Evolutionary conservation across 2,888 invertebrate genomes (phyloP).

Genomic region (Xanthorhoe spadicearia): DNA sequence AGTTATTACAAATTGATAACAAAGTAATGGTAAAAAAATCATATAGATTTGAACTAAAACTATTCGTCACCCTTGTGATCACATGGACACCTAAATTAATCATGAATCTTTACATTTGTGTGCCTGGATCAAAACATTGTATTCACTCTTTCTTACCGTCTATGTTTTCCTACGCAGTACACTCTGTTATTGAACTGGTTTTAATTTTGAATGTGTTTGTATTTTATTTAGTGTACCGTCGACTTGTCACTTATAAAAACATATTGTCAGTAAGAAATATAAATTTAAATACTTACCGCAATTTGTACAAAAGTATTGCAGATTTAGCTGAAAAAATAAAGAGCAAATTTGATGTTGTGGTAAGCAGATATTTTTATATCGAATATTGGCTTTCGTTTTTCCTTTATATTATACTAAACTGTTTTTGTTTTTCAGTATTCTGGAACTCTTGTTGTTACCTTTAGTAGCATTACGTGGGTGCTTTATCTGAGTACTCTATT

Average conservation of each 20-base stretch:
- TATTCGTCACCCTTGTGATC: not conserved
- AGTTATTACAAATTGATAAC: not conserved
- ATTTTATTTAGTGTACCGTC: conserved; percentile 11
- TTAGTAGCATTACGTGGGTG: no score
- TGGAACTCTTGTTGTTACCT: no score
- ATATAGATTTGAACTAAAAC: conserved; percentile 2
- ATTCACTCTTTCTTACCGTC: not conserved
- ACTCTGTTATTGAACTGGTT: not conserved
- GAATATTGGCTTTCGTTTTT: no score
- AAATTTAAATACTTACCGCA: conserved; percentile 3
- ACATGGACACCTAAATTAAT: not conserved
- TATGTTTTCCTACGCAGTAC: not conserved
- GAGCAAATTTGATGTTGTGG: conserved; percentile 3
- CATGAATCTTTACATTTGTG: not conserved
- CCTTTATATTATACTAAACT: no score
- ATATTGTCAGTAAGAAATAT: not conserved
- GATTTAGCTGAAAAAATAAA: conserved; percentile 14
- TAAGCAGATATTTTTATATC: not conserved
- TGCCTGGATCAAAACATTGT: not conserved
- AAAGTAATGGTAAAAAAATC: conserved; percentile 1
- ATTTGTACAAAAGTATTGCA: conserved; percentile 11
- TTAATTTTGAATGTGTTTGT: conserved; percentile 1
- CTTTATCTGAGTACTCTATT: no score
- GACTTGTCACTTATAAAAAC: conserved; percentile 3
- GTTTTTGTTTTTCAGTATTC: no score